Evolutionary conservation across 2,888 invertebrate species (phyloP), one percentile per base, ranked within the genome.

Genomic region (Drosophila fungiperda): DNA sequence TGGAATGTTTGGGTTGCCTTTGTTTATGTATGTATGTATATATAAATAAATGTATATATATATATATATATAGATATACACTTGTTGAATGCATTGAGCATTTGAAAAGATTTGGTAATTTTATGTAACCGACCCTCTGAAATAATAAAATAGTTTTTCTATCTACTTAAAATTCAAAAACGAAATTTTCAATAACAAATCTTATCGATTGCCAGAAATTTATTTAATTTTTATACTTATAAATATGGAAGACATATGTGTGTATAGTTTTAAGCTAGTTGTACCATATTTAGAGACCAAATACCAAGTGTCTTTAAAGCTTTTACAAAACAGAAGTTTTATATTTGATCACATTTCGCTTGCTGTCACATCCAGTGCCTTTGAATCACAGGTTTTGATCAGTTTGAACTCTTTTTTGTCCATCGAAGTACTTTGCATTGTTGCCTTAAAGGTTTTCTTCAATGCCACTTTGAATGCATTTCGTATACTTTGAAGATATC

Each of bases 391-490:
- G 23, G 23, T 23, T 40, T 55, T 40, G 17, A 54, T 26, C 1
- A 62, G 62, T 3, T 26, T 17, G 9, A 36, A 54, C 48, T 59
- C 40, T 42, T 52, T 40, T 50, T 32, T 48, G 45, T 55, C 53
- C 35, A 35, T 45, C 29, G 45, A 33, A 33, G 32, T 33, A 23
- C 12, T 12, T 38, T 26, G 63, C 54, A 35, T 72, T 48, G 65
- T 69, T 53, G 62, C 74, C 12, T 45, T 62, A 59, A 89, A 84
- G 54, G 88, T 48, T 63, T 86, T 45, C 45, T 15, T 87, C 42
- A 83, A 78, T 59, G 90, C 64, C 9, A 74, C 66, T 59, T 87
- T 91, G 36, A 86, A 55, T 35, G 83, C 80, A 59, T 83, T 89
- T 70, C 80, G 87, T 29, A 92, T 70, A 15, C 73, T 73, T 58